Evolutionary conservation across 2,888 invertebrate genomes (phyloP), one percentile per base, ranked within the genome.

Genomic region (Lycocerus yunnanus): DNA sequence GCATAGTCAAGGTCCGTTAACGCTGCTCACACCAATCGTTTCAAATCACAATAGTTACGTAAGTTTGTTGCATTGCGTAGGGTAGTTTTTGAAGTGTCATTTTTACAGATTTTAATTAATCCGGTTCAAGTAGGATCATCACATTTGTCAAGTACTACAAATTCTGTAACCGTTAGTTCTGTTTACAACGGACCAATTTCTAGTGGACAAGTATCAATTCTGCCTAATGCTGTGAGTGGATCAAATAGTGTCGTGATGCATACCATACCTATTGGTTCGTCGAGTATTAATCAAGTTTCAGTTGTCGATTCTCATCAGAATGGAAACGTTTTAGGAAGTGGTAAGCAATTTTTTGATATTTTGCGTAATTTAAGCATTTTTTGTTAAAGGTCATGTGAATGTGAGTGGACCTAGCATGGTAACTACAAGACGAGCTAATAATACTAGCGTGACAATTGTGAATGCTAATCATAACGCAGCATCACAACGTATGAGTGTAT

Each of bases 361-460:
- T 11, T 8, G 6, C 0, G 3, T 8, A 14, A 66, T 5, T 43
- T 65, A 16, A 27, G 16, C 9, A 16, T 59, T 66, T 14, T 13
- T 13, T 43, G n/a, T n/a, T 69, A 5, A 14, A 75, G 72, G 86
- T 68, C 85, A 85, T 79, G 89, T 90, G 15, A 89, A 89, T 75
- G 88, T 91, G 27, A 89, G 90, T 8, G 91, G 92, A 0, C 91
- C 92, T 8, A 91, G 91, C 21, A 92, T 92, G 16, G 90, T 92
- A 43, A 88, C 90, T 43, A 88, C 91, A 3, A 88, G 92, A 68
- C 82, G 87, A 68, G 90, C 90, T 18, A 93, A 92, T 84, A 94
- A 94, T 84, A 94, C 94, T n/a, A 94, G 92, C 82, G 93, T 94
- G 1, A 94, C 94, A 1, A 88, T 94, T 83, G 90, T 94, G 72